Evolutionary conservation across 2,888 invertebrate species (phyloP), one percentile per base, ranked within the genome.

Genomic region (Chymomyza amoena): DNA sequence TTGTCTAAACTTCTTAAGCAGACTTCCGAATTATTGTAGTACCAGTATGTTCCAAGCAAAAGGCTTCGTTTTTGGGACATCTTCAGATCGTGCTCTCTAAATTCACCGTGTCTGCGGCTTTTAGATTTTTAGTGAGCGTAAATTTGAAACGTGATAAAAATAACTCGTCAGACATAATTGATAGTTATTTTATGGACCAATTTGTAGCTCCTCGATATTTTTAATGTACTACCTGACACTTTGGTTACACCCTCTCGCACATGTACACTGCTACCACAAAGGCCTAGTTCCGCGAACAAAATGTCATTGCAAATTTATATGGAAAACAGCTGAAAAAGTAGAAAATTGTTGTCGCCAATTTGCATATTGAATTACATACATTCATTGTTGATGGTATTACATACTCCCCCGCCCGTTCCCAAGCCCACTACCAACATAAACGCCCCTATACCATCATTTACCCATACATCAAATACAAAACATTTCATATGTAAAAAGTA

Each of bases 361-460:
- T 84, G 78, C 88, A 84, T 84, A 87, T 87, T 82, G 87, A 88
- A 88, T 88, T 88, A 87, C 84, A 76, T 88, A 87, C 84, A 76
- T 75, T 78, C 78, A 87, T 88, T 84, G 89, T 88, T 81, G 78
- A 76, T 82, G 78, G 69, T 80, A 65, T 74, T 66, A 61, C 60
- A 54, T 10, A 50, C 69, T 20, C 16, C 20, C 59, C 36, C 10
- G 9, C 32, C 9, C 32, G 0, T 9, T 32, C 32, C 6, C 32
- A 32, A 9, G 7, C 10, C 59, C 60, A 10, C 0, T 59, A 10
- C n/a, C 16, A 2, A n/a, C 32, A 25, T 15, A 15, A 57, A 0
- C 28, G 5, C 62, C 16, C 7, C 32, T 61, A 45, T 18, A 20
- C 25, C 57, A 16, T 20, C 15, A 15, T 57, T 57, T 18, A 15